Conservation (phyloP, 2,888 invertebrate genomes). For the Hydropsyche betteni region DNA sequence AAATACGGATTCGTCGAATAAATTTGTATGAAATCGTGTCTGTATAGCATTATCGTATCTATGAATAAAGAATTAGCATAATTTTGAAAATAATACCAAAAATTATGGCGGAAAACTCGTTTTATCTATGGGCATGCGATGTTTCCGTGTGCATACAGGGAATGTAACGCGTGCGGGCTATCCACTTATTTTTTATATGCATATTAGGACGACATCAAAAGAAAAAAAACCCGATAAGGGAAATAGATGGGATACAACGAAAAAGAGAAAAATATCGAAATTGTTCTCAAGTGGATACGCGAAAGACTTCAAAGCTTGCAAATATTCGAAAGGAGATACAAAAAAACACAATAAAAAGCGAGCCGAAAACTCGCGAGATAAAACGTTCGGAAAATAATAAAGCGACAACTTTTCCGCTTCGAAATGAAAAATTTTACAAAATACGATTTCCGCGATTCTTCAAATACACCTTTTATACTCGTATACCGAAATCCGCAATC, state of each 20-base stretch:
- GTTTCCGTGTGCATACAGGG: not conserved
- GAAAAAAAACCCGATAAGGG: slow-evolving; percentile 23
- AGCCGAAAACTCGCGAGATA: not conserved
- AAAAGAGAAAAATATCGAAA: slow-evolving; percentile 18
- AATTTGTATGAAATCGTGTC: no score
- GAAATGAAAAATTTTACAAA: not conserved
- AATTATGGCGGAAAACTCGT: no score
- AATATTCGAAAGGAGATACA: not conserved
- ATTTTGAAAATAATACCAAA: no score
- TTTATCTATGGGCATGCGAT: no score
- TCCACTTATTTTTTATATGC: slow-evolving; percentile 33
- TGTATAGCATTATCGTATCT: no score
- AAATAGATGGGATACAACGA: slow-evolving; percentile 30
- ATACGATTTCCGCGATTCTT: not conserved
- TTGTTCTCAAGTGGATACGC: slow-evolving; percentile 29
- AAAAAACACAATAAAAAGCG: not conserved
- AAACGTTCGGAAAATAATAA: slow-evolving; percentile 4
- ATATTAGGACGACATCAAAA: slow-evolving; percentile 29
- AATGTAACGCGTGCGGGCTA: slow-evolving; percentile 17
- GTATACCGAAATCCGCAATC: slow-evolving; percentile 9
- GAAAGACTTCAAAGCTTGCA: slow-evolving; percentile 30
- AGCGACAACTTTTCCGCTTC: not conserved
- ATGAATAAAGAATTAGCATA: no score
- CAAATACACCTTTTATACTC: not conserved
- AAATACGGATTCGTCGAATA: no score